Evolutionary conservation across 2,797 vertebrate genomes (phyloP), one percentile per base, ranked within the genome.

Genomic region (Hoplostethus atlanticus): DNA sequence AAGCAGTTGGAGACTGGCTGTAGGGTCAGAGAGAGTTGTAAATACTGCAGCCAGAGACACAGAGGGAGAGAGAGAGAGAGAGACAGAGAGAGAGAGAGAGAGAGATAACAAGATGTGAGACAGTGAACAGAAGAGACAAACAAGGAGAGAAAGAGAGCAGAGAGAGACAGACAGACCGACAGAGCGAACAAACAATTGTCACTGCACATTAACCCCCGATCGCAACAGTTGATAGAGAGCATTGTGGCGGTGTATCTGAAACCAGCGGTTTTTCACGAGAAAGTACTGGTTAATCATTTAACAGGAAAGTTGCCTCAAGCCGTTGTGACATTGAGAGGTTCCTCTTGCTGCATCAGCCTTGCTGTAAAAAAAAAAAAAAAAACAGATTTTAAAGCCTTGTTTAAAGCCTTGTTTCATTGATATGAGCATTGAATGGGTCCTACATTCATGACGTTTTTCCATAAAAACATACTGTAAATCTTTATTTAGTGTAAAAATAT

Each of bases 1-100:
- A 89, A 91, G 77, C 66, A 15, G 42, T 48, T 15, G 21, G 70
- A 44, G 62, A 17, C 52, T 53, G 58, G 13, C 52, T 53, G 46
- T 2, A 16, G 34, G 11, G 53, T 52, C 53, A 40, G 28, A 69
- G 34, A 73, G 28, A 71, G 56, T 57, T 68, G 55, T 58, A 64
- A 77, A 81, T 62, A 73, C n/a, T 47, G 42, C 31, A 28, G 28
- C 11, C 9, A 6, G 28, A 38, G 30, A 25, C 2, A 42, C 10
- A 15, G 62, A 31, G 47, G 40, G 62, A 51, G 30, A 65, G 52
- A 54, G 36, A 46, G 28, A 12, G 5, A 9, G 13, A 60, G 15
- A 69, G 30, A 57, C 34, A 62, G 4, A 58, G 21, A 15, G 34
- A 47, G 17, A 52, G 2, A 13, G n/a, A 58, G 36, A 64, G 16